Evolutionary conservation across 2,888 invertebrate genomes (phyloP).

Genomic region (Rotaria socialis): DNA sequence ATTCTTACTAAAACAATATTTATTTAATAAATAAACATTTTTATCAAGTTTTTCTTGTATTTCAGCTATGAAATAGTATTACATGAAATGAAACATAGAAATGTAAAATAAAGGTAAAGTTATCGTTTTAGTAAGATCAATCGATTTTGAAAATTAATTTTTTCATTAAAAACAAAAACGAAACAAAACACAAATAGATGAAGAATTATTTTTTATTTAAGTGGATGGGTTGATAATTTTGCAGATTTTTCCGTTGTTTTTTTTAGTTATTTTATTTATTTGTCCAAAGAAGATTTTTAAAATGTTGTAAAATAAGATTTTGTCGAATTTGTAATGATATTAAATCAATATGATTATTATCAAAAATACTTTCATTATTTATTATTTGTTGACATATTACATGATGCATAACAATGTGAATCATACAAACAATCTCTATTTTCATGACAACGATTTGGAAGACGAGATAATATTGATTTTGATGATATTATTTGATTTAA

Average conservation of each 20-base stretch:
- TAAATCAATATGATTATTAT: not conserved
- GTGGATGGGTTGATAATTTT: not conserved
- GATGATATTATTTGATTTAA: not conserved
- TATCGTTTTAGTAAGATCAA: too few relatives aligned
- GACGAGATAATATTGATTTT: not conserved
- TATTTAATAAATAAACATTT: too few relatives aligned
- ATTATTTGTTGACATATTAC: constrained; percentile 17
- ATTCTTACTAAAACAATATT: too few relatives aligned
- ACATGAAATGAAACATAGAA: too few relatives aligned
- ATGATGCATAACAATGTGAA: not conserved
- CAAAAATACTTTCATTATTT: not conserved
- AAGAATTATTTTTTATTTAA: not conserved
- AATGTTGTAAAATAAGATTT: not conserved
- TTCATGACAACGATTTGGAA: not conserved
- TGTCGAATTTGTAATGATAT: not conserved
- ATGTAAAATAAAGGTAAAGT: too few relatives aligned
- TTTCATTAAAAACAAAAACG: too few relatives aligned
- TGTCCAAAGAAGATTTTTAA: not conserved
- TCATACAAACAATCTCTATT: constrained; percentile 1
- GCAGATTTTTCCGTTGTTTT: not conserved
- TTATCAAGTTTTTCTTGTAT: too few relatives aligned
- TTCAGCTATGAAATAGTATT: too few relatives aligned
- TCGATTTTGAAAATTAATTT: too few relatives aligned
- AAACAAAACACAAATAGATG: too few relatives aligned
- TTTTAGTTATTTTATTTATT: constrained; percentile 7